Percentiles rank a stretch among this genome's conserved stretches.
Evolutionary conservation across 2,888 invertebrate genomes (phyloP).

Genomic region (Trichacis sp.): DNA sequence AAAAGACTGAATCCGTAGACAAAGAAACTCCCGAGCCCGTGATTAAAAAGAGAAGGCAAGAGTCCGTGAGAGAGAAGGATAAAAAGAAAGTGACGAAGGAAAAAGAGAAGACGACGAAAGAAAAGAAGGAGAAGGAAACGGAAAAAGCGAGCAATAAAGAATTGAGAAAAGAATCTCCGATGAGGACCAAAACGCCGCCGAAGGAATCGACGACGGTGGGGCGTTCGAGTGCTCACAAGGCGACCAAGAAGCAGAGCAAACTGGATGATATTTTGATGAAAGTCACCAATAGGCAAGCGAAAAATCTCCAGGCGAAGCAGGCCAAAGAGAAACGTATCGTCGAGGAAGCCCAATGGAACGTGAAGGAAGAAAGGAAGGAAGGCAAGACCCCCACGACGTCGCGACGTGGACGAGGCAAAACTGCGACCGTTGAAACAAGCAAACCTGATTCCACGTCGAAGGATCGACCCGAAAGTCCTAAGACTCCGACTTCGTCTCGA

Average conservation of each 20-base stretch:
- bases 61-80: conserved; percentile 54
- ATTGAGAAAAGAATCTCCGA: conserved; percentile 17
- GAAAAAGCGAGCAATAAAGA: conserved; percentile 50
- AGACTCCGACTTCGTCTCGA: conserved; percentile 41
- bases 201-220: conserved; percentile 35
- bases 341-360: conserved; percentile 54
- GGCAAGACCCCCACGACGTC: conserved; percentile 43
- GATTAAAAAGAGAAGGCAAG: conserved; percentile 55
- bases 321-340: conserved; percentile 56
- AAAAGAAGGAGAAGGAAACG: conserved; percentile 49
- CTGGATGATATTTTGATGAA: conserved; percentile 64
- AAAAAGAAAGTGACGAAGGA: conserved; percentile 45
- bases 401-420: conserved; percentile 53
- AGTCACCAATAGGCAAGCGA: conserved; percentile 62
- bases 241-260: conserved; percentile 61
- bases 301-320: conserved; percentile 57
- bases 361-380: conserved; percentile 52
- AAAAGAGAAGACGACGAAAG: conserved; percentile 47
- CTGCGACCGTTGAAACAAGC: conserved; percentile 34
- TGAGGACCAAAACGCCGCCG: conserved; percentile 30
- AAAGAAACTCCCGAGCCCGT: conserved; percentile 50
- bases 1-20: conserved; percentile 61
- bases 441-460: conserved; percentile 36
- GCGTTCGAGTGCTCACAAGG: conserved; percentile 38
- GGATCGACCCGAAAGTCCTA: conserved; percentile 39